A percentile compares a stretch with the other conserved stretches of the same genome.
Evolutionary conservation across 1,140 invertebrate genomes (phyloP).

Genomic region (Muscidifurax raptorellus): DNA sequence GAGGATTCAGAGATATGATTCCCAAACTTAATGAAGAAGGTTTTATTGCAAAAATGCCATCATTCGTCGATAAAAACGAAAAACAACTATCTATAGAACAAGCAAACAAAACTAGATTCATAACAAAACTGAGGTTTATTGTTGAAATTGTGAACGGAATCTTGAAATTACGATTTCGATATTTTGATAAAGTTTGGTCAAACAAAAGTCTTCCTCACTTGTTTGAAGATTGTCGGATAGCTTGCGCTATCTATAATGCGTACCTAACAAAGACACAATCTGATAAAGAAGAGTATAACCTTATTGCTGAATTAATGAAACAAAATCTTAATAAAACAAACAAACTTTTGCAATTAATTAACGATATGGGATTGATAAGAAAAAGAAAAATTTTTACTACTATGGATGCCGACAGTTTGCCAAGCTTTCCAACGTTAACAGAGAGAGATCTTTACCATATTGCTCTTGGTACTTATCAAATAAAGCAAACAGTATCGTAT

Average conservation of each 20-base stretch:
- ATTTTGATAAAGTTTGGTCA: not conserved
- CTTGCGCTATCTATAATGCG: not conserved
- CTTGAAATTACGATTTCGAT: not conserved
- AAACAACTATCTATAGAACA: not conserved
- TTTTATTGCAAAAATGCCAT: not conserved
- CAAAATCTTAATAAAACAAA: not conserved
- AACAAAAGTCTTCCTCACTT: not conserved
- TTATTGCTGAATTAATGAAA: not conserved
- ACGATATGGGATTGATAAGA: not conserved
- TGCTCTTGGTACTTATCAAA: slow-evolving; percentile 16
- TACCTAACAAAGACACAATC: not conserved
- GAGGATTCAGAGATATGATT: not conserved
- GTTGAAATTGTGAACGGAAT: not conserved
- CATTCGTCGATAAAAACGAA: not conserved
- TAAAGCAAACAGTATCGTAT: slow-evolving; percentile 32
- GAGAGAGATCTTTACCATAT: not conserved
- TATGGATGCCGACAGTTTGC: not conserved
- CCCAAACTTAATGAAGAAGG: not conserved
- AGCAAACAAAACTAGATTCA: not conserved
- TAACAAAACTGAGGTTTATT: not conserved
- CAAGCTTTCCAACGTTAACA: not conserved
- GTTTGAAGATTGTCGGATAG: not conserved
- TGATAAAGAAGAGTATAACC: not conserved
- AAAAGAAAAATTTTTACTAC: not conserved
- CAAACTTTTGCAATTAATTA: not conserved